Conservation (phyloP, 2,888 invertebrate species). For the Leptopilina myrica region DNA sequence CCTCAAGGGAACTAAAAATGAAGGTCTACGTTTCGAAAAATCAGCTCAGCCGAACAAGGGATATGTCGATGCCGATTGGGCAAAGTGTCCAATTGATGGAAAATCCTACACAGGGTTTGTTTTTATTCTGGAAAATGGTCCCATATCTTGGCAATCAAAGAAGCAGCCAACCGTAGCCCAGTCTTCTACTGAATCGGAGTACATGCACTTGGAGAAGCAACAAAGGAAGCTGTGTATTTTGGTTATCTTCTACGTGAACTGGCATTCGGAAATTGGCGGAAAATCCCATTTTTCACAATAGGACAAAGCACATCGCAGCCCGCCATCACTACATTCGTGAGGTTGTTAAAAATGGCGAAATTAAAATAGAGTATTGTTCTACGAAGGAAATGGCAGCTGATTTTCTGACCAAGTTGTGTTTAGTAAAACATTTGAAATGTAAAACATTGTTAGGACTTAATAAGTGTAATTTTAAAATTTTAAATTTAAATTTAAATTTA, state of each 20-base stretch:
- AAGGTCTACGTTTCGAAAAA: background rate
- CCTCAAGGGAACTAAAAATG: background rate
- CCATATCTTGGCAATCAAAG: constrained; percentile 29
- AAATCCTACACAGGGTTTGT: constrained; percentile 31
- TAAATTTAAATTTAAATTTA: no score
- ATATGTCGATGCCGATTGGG: constrained; percentile 33
- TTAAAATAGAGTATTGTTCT: constrained; percentile 12
- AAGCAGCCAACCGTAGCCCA: constrained; percentile 18
- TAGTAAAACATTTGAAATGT: background rate
- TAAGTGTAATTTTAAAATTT: background rate
- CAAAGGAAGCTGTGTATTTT: background rate
- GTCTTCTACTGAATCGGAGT: constrained; percentile 14
- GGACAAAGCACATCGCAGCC: constrained; percentile 5
- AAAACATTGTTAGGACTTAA: background rate
- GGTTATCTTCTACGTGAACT: constrained; percentile 12
- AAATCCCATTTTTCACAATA: constrained; percentile 36
- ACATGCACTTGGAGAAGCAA: constrained; percentile 12
- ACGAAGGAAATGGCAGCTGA: constrained; percentile 23
- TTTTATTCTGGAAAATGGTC: constrained; percentile 29
- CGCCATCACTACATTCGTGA: constrained; percentile 9
- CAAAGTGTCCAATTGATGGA: constrained; percentile 24
- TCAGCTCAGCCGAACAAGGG: background rate
- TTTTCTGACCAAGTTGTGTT: constrained; percentile 14
- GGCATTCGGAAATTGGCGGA: background rate
- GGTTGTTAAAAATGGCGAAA: constrained; percentile 1